Evolutionary conservation across 2,113 vertebrate species (phyloP).

Genomic region (Anarhynchus alexandrinus): DNA sequence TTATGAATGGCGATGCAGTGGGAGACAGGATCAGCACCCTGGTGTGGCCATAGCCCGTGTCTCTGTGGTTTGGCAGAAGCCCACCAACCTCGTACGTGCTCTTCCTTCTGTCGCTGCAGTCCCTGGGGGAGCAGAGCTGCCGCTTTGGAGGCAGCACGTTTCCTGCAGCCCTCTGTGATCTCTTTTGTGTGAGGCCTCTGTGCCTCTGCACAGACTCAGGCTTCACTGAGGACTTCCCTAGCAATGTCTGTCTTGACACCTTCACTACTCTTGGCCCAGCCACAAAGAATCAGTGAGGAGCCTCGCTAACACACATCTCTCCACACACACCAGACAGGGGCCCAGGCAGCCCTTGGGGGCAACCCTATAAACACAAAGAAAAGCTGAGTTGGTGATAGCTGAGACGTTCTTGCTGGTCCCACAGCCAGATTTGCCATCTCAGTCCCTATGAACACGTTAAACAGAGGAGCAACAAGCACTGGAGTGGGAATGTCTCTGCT

Average conservation of each 20-base stretch:
- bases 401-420: not conserved
- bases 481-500: not conserved
- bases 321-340: not conserved
- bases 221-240: not conserved
- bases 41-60: not conserved
- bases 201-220: not conserved
- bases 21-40: not conserved
- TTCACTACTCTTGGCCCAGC: not conserved
- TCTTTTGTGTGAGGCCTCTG: not conserved
- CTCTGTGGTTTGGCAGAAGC: not conserved
- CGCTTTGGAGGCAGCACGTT: not conserved
- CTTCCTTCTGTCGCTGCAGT: constrained; percentile 22
- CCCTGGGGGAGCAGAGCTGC: constrained; percentile 24
- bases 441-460: not conserved
- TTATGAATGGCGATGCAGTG: not conserved
- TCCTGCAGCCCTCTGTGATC: constrained; percentile 59
- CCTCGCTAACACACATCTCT: not conserved
- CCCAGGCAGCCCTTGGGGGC: not conserved
- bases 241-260: not conserved
- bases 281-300: not conserved
- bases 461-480: not conserved
- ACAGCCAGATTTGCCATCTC: not conserved
- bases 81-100: constrained; percentile 40
- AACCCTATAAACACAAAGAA: not conserved
- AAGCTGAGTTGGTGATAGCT: not conserved